These are phyloP conservation scores for Pelecanoides urinatrix DNA, from an alignment of 2,113 vertebrate genomes.

Conservation along the genomic window DNA sequence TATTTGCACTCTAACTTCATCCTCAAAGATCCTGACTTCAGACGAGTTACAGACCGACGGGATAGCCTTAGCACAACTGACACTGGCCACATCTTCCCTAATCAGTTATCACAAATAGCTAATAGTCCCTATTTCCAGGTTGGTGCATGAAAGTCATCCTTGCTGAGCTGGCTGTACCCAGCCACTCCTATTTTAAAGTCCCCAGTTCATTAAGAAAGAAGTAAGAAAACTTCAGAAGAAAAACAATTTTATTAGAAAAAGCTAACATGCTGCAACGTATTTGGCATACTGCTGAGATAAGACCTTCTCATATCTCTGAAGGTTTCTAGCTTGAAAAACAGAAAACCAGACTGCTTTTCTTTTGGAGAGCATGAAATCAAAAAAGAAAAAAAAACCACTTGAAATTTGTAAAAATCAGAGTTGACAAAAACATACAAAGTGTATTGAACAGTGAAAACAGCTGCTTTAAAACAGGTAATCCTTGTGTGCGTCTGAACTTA, in stretches of 20 bases:
- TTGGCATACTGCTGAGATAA: background rate
- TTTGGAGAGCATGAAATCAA: background rate
- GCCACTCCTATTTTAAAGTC: background rate
- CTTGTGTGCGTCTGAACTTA: background rate
- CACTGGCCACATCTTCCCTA: background rate
- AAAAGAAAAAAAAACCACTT: background rate
- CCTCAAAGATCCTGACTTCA: background rate
- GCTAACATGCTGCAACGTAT: background rate
- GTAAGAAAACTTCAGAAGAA: background rate
- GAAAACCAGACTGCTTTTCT: background rate
- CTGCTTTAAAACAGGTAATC: background rate
- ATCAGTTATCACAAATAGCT: background rate
- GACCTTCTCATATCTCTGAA: background rate
- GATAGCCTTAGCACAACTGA: background rate
- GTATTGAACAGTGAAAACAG: background rate
- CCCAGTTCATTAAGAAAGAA: background rate
- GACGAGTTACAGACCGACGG: background rate
- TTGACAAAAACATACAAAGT: background rate
- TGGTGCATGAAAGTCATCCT: background rate
- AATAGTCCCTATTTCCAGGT: background rate
- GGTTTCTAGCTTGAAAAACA: background rate
- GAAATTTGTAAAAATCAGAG: background rate
- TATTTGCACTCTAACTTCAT: background rate
- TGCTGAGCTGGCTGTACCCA: background rate
- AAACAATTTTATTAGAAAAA: background rate